These are phyloP conservation scores for Falco concolor DNA, from an alignment of 2,797 vertebrate genomes.

Conservation along the genomic window DNA sequence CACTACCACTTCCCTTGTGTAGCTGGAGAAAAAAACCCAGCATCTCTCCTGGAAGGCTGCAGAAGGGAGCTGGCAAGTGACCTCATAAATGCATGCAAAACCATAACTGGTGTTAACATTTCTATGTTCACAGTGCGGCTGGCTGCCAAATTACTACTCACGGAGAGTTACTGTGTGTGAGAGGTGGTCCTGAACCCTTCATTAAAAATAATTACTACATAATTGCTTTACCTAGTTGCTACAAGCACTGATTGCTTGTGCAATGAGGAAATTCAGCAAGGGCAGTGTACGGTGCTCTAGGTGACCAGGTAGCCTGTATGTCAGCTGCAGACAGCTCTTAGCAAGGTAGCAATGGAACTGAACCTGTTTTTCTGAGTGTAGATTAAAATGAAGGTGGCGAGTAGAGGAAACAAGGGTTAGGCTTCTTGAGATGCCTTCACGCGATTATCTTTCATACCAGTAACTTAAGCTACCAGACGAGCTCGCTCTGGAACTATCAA, in stretches of 20 bases:
- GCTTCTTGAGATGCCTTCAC: neutral
- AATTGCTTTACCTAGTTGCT: neutral
- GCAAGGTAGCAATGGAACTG: neutral
- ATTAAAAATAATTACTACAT: neutral
- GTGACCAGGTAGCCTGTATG: neutral
- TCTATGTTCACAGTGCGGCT: neutral
- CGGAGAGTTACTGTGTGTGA: rapidly evolving
- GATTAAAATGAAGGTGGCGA: neutral
- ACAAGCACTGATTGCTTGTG: neutral
- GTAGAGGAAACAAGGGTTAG: neutral
- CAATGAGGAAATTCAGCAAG: neutral
- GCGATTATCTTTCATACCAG: neutral
- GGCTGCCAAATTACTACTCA: neutral
- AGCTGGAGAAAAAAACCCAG: no score
- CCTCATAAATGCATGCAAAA: neutral
- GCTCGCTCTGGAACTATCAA: neutral
- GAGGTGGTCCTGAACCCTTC: neutral
- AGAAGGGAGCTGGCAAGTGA: no score
- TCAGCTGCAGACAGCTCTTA: neutral
- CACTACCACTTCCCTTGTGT: neutral
- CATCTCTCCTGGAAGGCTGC: neutral
- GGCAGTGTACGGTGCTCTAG: neutral
- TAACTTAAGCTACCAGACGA: neutral
- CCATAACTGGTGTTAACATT: neutral
- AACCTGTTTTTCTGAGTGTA: neutral